A percentile compares a stretch with the other conserved stretches of the same genome.
phyloP scores from a whole-genome alignment of 2,888 invertebrate genomes.

The Drosophila meridiana region DNA sequence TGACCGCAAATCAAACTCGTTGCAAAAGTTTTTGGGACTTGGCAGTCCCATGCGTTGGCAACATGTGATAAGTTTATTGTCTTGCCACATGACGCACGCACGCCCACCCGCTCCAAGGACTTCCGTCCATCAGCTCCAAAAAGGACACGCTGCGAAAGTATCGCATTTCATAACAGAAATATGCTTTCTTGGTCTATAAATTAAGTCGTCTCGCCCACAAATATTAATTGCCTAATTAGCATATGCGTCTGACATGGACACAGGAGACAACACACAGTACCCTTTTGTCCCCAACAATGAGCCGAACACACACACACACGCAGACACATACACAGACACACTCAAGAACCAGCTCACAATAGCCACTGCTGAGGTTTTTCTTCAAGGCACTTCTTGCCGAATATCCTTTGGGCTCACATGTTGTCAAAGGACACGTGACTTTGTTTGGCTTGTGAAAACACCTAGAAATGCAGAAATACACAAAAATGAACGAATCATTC shows the following conservation, averaged over 20 bases:
- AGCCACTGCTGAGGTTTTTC: slow-evolving; percentile 36
- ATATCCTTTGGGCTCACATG: slow-evolving; percentile 47
- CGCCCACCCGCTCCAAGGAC: slow-evolving; percentile 17
- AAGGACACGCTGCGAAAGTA: slow-evolving; percentile 57
- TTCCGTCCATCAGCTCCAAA: slow-evolving; percentile 17
- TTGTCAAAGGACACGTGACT: slow-evolving; percentile 72
- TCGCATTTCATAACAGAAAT: slow-evolving; percentile 72
- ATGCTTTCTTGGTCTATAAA: slow-evolving; percentile 75
- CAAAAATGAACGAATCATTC: slow-evolving; percentile 30
- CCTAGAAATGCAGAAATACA: slow-evolving; percentile 24
- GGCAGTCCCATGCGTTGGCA: slow-evolving; percentile 40
- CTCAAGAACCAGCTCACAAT: slow-evolving; percentile 22
- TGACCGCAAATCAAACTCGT: slow-evolving; percentile 77
- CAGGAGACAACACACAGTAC: slow-evolving; percentile 22
- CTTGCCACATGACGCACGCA: slow-evolving; percentile 67
- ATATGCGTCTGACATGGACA: slow-evolving; percentile 83
- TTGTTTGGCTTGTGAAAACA: slow-evolving; percentile 49
- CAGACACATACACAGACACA: no score
- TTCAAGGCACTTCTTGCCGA: slow-evolving; percentile 18
- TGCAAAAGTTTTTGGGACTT: slow-evolving; percentile 62
- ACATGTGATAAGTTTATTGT: slow-evolving; percentile 82
- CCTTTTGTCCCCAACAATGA: slow-evolving; percentile 18
- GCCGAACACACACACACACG: background rate
- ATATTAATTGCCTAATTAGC: slow-evolving; percentile 86
- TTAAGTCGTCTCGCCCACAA: slow-evolving; percentile 84